These are phyloP conservation scores for Tautogolabrus adspersus DNA, from an alignment of 2,113 vertebrate genomes.

Conservation along the genomic window DNA sequence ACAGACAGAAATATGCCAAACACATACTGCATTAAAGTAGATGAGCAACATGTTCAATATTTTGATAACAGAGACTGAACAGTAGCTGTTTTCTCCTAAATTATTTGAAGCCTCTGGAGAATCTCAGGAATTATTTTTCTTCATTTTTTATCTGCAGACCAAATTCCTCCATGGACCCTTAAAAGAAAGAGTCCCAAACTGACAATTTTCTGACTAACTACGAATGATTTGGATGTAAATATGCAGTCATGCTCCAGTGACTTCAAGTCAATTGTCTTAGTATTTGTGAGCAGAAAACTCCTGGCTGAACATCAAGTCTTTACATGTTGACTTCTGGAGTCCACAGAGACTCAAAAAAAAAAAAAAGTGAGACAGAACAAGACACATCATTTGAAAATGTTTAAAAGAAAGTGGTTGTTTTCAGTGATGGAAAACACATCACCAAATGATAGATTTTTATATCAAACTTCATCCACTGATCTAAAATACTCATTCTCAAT, in stretches of 20 bases:
- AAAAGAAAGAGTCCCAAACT: constrained; percentile 53
- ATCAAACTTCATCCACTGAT: constrained; percentile 36
- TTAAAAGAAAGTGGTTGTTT: constrained; percentile 6
- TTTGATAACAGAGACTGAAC: constrained; percentile 48
- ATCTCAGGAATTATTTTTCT: constrained; percentile 41
- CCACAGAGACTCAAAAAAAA: constrained; percentile 21
- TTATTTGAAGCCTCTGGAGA: constrained; percentile 57
- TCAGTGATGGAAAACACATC: no score
- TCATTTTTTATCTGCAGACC: constrained; percentile 58
- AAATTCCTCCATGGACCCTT: constrained; percentile 46
- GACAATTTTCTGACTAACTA: constrained; percentile 47
- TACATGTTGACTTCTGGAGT: neutral
- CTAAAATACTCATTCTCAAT: constrained; percentile 57
- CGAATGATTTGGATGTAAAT: constrained; percentile 60
- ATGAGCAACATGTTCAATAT: constrained; percentile 43
- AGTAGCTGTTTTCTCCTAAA: constrained; percentile 59
- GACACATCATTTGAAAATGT: constrained; percentile 51
- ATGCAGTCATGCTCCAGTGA: constrained; percentile 48
- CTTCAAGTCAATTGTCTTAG: constrained; percentile 48
- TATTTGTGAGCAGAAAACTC: constrained; percentile 47
- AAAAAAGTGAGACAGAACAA: constrained; percentile 42
- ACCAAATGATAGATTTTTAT: constrained; percentile 44
- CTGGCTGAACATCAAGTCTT: constrained; percentile 22
- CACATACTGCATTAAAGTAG: constrained; percentile 10
- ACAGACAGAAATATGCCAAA: constrained; percentile 31